A percentile compares a stretch with the other conserved stretches of the same genome.
These are phyloP conservation scores for Scortum barcoo DNA, from an alignment of 2,113 vertebrate genomes.

Conservation along the genomic window DNA sequence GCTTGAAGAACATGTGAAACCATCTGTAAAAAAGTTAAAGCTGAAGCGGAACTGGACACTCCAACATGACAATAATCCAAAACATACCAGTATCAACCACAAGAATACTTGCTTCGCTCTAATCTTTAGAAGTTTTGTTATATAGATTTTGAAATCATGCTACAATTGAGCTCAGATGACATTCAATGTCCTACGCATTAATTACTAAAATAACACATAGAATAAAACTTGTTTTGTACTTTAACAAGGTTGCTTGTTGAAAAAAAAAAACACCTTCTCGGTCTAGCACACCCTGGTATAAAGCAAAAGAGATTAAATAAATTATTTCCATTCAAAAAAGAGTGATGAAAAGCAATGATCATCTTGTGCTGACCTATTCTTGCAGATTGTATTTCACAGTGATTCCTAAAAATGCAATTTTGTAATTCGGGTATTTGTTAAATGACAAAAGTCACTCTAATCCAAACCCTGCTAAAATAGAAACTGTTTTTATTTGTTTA, in stretches of 20 bases:
- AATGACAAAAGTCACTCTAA: conserved; percentile 19
- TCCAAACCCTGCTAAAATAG: conserved; percentile 7
- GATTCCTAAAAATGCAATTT: neutral
- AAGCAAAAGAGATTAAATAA: conserved; percentile 1
- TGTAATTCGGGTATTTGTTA: conserved; percentile 8
- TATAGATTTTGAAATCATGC: conserved; percentile 20
- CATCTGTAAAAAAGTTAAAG: no score
- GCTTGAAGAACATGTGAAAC: no score
- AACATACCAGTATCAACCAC: conserved; percentile 31
- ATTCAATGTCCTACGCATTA: conserved; percentile 19
- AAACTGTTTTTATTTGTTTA: neutral
- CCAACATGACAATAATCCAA: no score
- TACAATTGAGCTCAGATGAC: conserved; percentile 7
- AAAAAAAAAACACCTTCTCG: conserved; percentile 4
- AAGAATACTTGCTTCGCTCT: conserved; percentile 3
- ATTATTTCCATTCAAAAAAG: conserved; percentile 17
- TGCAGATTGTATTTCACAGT: neutral
- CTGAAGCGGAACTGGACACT: no score
- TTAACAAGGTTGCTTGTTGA: neutral
- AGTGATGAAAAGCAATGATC: neutral
- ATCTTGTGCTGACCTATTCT: neutral
- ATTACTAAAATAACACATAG: conserved; percentile 6
- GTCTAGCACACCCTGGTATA: neutral
- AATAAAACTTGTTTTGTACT: neutral
- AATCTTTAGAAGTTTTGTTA: conserved; percentile 40